phyloP scores from a whole-genome alignment of 2,888 invertebrate species.

The Lasius platythorax region DNA sequence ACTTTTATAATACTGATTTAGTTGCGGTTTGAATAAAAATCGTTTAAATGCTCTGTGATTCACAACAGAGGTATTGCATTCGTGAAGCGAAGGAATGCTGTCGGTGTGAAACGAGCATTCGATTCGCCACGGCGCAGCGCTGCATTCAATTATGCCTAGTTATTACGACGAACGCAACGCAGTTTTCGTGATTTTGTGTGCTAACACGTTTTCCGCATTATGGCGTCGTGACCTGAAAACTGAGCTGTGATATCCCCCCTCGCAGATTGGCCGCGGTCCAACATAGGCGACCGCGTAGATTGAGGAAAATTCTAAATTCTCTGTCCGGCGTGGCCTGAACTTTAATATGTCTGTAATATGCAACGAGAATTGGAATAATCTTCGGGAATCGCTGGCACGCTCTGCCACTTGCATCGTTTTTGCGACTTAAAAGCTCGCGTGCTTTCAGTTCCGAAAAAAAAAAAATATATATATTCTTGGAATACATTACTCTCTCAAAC shows the following conservation, averaged over 20 bases:
- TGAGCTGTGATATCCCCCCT: slow-evolving; percentile 41
- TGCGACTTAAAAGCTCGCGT: slow-evolving; percentile 22
- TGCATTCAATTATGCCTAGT: slow-evolving; percentile 53
- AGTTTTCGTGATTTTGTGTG: slow-evolving; percentile 52
- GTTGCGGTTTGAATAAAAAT: not conserved
- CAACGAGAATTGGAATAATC: slow-evolving; percentile 50
- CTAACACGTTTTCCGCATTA: slow-evolving; percentile 63
- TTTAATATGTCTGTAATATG: slow-evolving; percentile 41
- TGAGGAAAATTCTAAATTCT: slow-evolving; percentile 55
- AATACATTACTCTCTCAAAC: not conserved
- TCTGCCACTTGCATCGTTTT: slow-evolving; percentile 16
- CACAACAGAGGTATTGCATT: not conserved
- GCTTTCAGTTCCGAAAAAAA: not conserved
- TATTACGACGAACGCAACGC: slow-evolving; percentile 52
- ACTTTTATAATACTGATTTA: not conserved
- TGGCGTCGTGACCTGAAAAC: slow-evolving; percentile 61
- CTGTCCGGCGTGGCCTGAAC: slow-evolving; percentile 35
- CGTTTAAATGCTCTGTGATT: not conserved
- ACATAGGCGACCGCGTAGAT: slow-evolving; percentile 38
- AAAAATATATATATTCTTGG: not conserved
- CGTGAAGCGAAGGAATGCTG: not conserved
- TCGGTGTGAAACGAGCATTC: slow-evolving; percentile 6
- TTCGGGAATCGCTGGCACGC: slow-evolving; percentile 42
- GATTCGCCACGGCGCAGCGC: slow-evolving; percentile 19
- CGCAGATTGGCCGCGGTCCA: slow-evolving; percentile 59